Percentiles rank a stretch among this genome's conserved stretches.
phyloP scores from a whole-genome alignment of 2,113 vertebrate species.

The Calonectris borealis region DNA sequence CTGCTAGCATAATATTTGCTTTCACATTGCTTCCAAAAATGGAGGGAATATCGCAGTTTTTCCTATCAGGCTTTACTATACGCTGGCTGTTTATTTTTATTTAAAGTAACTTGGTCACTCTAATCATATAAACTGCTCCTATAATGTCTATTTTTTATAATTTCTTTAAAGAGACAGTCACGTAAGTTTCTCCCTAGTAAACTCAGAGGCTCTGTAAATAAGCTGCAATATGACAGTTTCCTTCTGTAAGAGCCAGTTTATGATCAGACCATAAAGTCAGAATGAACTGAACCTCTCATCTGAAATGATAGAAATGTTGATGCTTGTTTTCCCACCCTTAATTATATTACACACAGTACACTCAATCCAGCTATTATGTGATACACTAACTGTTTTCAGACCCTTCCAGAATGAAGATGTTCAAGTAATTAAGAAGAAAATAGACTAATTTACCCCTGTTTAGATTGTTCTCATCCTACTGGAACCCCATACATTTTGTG shows the following conservation, averaged over 20 bases:
- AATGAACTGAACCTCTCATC: neutral
- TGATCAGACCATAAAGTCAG: neutral
- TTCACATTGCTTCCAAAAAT: neutral
- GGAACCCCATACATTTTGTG: neutral
- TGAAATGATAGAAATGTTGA: neutral
- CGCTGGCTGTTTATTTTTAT: neutral
- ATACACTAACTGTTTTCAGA: neutral
- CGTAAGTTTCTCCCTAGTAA: neutral
- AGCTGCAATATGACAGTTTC: neutral
- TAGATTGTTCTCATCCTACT: neutral
- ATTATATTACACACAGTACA: neutral
- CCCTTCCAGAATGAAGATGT: neutral
- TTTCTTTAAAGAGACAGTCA: neutral
- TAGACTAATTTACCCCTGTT: neutral
- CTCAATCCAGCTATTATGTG: neutral
- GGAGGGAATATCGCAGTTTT: neutral
- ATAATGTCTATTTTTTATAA: neutral
- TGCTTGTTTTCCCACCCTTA: neutral
- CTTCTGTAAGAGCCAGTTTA: neutral
- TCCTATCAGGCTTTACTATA: neutral
- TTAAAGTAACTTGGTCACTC: neutral
- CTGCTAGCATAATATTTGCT: neutral
- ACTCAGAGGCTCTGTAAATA: neutral
- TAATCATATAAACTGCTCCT: neutral
- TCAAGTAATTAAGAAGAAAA: slow-evolving; percentile 29